phyloP scores from a whole-genome alignment of 1,140 invertebrate genomes.

The Hormaphis cornu region DNA sequence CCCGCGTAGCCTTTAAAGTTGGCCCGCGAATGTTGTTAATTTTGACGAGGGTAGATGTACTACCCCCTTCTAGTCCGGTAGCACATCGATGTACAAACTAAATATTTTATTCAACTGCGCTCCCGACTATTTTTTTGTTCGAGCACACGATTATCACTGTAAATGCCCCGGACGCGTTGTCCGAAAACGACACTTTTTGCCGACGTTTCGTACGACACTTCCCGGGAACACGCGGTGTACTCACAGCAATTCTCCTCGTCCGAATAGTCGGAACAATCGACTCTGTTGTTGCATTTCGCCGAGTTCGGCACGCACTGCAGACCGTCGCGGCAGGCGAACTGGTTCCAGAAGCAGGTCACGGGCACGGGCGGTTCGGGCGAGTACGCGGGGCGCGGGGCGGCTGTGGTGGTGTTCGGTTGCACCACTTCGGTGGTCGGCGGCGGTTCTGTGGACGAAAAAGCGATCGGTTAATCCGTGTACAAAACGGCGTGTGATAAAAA shows the following conservation, averaged over 20 bases:
- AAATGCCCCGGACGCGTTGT: no score
- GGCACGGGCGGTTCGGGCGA: background rate
- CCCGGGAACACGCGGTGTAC: slow-evolving; percentile 38
- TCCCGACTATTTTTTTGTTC: no score
- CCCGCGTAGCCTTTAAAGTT: no score
- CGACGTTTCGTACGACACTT: no score
- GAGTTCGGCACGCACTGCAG: slow-evolving; percentile 47
- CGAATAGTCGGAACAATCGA: slow-evolving; percentile 60
- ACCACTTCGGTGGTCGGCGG: background rate
- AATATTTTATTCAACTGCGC: no score
- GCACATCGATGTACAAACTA: no score
- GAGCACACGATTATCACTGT: no score
- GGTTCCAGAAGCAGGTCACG: slow-evolving; percentile 43
- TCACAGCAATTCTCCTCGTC: slow-evolving; percentile 63
- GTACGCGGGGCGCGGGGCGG: background rate
- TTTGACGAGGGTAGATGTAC: no score
- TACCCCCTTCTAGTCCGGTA: no score
- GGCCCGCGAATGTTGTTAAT: no score
- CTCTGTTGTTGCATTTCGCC: slow-evolving; percentile 47
- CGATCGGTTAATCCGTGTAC: background rate
- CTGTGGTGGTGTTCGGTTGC: background rate
- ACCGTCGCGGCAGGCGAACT: slow-evolving; percentile 52
- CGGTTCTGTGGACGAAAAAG: background rate
- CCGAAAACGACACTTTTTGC: no score
- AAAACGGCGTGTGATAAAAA: no score